Evolutionary conservation across 2,113 vertebrate genomes (phyloP).

Genomic region (Atlantisia rogersi): DNA sequence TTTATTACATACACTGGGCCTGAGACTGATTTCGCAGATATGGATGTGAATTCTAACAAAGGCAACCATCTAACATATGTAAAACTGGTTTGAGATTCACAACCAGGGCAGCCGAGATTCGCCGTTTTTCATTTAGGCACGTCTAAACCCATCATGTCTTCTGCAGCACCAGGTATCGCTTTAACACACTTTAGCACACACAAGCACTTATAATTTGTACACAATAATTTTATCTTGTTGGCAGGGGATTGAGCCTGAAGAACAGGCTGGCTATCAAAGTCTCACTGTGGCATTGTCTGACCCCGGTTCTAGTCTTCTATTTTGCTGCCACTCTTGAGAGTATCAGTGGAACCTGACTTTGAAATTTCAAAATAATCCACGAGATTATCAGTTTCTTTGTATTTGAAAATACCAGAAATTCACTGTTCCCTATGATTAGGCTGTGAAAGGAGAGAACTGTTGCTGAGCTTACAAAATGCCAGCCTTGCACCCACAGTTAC

Average conservation of each 20-base stretch:
- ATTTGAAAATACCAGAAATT: neutral
- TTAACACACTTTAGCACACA: neutral
- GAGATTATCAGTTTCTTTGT: neutral
- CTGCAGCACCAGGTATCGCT: neutral
- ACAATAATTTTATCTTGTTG: neutral
- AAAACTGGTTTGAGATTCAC: neutral
- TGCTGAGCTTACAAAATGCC: neutral
- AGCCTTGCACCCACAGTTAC: neutral
- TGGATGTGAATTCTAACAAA: slow-evolving; percentile 39
- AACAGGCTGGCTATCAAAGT: neutral
- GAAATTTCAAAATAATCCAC: neutral
- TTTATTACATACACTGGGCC: neutral
- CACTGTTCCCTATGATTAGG: neutral
- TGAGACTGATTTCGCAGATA: slow-evolving; percentile 14
- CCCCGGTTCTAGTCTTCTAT: neutral
- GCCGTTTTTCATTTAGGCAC: neutral
- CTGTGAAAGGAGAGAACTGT: neutral
- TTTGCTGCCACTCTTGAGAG: neutral
- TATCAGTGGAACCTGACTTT: neutral
- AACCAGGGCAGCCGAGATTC: neutral
- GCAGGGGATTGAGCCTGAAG: neutral
- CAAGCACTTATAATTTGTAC: neutral
- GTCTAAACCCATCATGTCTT: neutral
- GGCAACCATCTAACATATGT: neutral
- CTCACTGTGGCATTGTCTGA: neutral